These are phyloP conservation scores for Helogale parvula DNA, from an alignment of 2,113 vertebrate genomes.

Conservation along the genomic window DNA sequence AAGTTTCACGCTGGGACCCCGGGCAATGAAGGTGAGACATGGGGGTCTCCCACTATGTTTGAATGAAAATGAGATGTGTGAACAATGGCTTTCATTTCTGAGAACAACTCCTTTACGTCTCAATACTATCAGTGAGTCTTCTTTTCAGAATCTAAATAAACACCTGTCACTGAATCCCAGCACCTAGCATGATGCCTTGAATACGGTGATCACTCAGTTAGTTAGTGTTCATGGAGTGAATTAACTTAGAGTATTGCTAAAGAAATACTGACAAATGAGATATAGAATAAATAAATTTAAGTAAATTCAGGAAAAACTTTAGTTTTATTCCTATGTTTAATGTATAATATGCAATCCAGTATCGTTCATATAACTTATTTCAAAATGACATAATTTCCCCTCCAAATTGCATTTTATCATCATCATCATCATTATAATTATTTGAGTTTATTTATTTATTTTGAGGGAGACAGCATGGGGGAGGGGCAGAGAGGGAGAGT, in stretches of 20 bases:
- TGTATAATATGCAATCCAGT: background rate
- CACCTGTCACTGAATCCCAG: background rate
- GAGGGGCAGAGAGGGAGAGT: no score
- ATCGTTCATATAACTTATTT: background rate
- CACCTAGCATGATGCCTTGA: background rate
- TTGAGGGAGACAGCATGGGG: no score
- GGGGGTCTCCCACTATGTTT: background rate
- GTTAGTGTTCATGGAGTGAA: background rate
- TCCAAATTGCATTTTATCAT: background rate
- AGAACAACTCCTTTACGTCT: background rate
- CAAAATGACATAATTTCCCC: background rate
- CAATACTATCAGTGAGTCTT: background rate
- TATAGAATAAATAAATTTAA: background rate
- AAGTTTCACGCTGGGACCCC: no score
- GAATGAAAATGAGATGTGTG: background rate
- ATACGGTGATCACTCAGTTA: background rate
- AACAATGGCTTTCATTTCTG: background rate
- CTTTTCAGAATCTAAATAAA: slow-evolving; percentile 18
- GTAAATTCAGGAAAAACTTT: background rate
- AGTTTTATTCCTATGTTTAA: background rate
- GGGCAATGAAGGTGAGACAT: fast-evolving
- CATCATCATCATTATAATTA: no score
- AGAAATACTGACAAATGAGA: background rate
- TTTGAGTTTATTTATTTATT: no score
- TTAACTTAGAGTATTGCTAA: background rate